These are phyloP conservation scores for Styela clava DNA, from an alignment of 23 tunicate genomes.

Conservation along the genomic window DNA sequence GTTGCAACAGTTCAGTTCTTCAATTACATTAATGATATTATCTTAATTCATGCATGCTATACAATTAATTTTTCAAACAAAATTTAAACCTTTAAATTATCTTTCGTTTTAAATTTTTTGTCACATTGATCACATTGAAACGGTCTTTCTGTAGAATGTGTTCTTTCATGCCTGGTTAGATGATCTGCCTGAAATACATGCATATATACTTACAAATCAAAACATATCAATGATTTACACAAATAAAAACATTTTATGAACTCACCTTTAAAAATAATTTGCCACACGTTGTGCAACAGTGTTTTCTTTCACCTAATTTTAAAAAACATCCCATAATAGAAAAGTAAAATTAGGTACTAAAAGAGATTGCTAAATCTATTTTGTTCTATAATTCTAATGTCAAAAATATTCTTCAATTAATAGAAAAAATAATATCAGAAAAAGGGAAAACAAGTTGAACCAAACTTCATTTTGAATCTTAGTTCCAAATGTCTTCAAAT, in stretches of 20 bases:
- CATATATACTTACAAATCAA: neutral
- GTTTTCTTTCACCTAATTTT: conserved; percentile 42
- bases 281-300: conserved; percentile 88
- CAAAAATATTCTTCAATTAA: too few relatives aligned
- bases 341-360: neutral
- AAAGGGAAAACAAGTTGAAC: too few relatives aligned
- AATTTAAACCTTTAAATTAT: conserved; percentile 66
- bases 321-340: neutral
- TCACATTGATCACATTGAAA: conserved; percentile 78
- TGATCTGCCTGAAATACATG: conserved; percentile 37
- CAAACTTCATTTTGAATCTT: too few relatives aligned
- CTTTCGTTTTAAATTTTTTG: conserved; percentile 72
- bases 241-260: too few relatives aligned
- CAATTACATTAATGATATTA: too few relatives aligned
- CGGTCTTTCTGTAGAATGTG: conserved; percentile 72
- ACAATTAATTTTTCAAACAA: neutral
- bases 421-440: too few relatives aligned
- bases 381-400: too few relatives aligned
- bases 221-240: neutral
- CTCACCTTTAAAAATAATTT: conserved; percentile 64
- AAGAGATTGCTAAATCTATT: too few relatives aligned
- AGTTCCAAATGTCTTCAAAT: too few relatives aligned
- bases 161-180: conserved; percentile 81
- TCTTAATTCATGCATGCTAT: too few relatives aligned
- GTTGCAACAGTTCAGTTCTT: too few relatives aligned